Base-by-base conservation (phyloP, 2,797 vertebrate species). In the Zalophus californianus region DNA sequence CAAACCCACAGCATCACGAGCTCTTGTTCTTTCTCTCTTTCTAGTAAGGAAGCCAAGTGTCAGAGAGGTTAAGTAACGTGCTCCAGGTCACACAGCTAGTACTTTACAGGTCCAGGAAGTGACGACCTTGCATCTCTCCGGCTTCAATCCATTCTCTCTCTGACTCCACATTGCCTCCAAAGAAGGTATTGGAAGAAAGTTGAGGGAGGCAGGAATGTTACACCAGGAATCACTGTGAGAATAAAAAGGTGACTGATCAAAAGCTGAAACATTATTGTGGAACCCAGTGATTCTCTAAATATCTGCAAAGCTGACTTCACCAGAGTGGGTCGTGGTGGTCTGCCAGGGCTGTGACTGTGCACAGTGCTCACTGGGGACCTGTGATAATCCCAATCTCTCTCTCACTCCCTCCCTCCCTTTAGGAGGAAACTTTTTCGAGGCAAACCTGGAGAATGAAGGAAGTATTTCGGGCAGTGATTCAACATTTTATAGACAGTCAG, bases 381-480 rank as follows among this genome's bases (percentile, higher is more conserved):
- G 8, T 32, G 11, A 44, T 73, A 29, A 29, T 83, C 38, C 75
- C n/a, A 14, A 38, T 82, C 29, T 16, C 52, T 32, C n/a, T 11
- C 7, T 20, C n/a, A 16, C 25, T 7, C n/a, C 48, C 3, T 0
- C 85, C 86, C 96, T 68, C 15, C 86, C 86, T 89, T 72, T 96
- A 99, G 99, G 99, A 97, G 99, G 99, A 98, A 99, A 99, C 62
- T 97, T 99, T 97, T 99, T 99, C 97, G 99, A 99, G 95, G 99
- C 99, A 97, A 99, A 99, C 98, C 98, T 99, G 96, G 99, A 99
- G 98, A 99, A 99, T 96, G 99, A 99, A 98, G 99, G 99, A 98
- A 99, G 99, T 96, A 6, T 99, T 96, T 99, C 99, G 91, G 99
- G 99, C 98, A 99, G 99, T 77, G 99, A 99, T 98, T 99, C 99